phyloP scores from a whole-genome alignment of 1,140 invertebrate genomes.

The Drosophila rhopaloa region DNA sequence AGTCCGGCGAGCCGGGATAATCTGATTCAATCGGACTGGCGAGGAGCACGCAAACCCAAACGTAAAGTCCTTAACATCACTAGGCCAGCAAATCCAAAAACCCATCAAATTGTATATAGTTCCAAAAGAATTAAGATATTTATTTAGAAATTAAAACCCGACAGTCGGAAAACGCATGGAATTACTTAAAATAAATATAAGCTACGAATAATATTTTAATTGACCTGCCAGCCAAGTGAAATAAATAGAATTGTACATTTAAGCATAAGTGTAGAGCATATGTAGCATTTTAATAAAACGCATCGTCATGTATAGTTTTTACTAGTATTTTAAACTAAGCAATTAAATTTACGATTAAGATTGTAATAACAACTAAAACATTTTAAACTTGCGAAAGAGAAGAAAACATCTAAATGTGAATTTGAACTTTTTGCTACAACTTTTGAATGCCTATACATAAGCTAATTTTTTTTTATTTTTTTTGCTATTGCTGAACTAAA shows the following conservation, averaged over 20 bases:
- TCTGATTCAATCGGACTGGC: slow-evolving; percentile 12
- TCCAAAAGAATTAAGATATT: background rate
- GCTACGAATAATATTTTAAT: background rate
- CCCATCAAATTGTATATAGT: slow-evolving; percentile 15
- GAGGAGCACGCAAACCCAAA: background rate
- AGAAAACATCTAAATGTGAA: slow-evolving; percentile 20
- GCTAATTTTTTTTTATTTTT: slow-evolving; percentile 35
- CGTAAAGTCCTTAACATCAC: background rate
- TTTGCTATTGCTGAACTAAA: slow-evolving; percentile 44
- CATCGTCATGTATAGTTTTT: background rate
- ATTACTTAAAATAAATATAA: background rate
- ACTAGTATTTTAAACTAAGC: slow-evolving; percentile 23
- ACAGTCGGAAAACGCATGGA: slow-evolving; percentile 4
- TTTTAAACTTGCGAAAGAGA: slow-evolving; percentile 1
- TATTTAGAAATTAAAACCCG: slow-evolving; percentile 1
- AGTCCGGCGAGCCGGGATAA: background rate
- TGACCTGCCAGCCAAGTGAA: slow-evolving; percentile 5
- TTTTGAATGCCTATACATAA: slow-evolving; percentile 16
- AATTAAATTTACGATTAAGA: slow-evolving; percentile 12
- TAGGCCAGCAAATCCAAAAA: background rate
- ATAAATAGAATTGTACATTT: background rate
- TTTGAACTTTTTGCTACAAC: slow-evolving; percentile 20
- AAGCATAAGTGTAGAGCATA: slow-evolving; percentile 7
- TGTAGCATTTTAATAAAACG: slow-evolving; percentile 2
- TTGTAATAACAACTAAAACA: slow-evolving; percentile 2